Evolutionary conservation across 2,888 invertebrate genomes (phyloP), one percentile per base, ranked within the genome.

Genomic region (Drosophila neutralis): DNA sequence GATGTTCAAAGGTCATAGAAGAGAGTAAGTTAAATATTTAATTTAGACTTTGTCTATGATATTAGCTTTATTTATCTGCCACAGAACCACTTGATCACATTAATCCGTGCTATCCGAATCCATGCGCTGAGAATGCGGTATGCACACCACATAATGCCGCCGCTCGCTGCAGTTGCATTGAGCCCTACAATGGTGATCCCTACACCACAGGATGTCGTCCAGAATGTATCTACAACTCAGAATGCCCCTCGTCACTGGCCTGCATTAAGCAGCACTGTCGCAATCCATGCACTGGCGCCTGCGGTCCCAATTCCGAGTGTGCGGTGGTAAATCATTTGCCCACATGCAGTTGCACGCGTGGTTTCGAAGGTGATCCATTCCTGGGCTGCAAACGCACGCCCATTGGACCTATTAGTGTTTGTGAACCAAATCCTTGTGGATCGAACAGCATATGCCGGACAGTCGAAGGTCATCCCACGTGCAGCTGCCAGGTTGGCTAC

Each of bases 141-240:
- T 98, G 98, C 90, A 94, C 95, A 0, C 95, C 95, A 35, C 93
- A 95, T 4, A 95, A 96, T 83, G 95, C 95, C 24, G 93, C 94
- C 35, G 95, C 96, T 0, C 95, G 95, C 80, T 98, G 98, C 91
- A 94, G 94, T n/a, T 98, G 98, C 90, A 97, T 98, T 89, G 96
- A 97, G 68, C 97, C 97, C 5, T 97, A 97, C 89, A 95, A 97
- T 74, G 98, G 98, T 11, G 97, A 98, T 93, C 97, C 97, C 6
- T 97, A 97, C 90, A 95, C 95, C 21, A 96, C 96, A 24, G 97
- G 97, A 38, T 98, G 98, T 89, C 94, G 96, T 75, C 97, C 97
- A 4, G 98, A 98, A 93, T 98, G 98, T 92, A 95, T 96, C 15
- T 95, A 95, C 77, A 97, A 96, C 91, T 95, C 96, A 0, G 97